Base-by-base conservation (phyloP, 2,113 vertebrate species). In the Uria lomvia region DNA sequence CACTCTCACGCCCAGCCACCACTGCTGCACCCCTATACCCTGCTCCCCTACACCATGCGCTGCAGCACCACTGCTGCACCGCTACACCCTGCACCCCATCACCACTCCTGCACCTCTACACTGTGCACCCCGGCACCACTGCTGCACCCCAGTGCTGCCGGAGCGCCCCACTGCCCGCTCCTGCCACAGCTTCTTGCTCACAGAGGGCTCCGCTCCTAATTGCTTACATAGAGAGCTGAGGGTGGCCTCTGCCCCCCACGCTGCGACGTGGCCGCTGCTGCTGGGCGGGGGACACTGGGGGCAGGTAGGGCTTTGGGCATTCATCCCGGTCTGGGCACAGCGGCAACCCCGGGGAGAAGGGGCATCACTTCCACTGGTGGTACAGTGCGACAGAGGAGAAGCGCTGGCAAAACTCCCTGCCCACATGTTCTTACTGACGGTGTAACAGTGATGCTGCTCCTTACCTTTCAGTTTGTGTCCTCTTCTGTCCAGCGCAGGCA, bases 371-470 rank as follows among this genome's bases (percentile, higher is more conserved):
- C 22, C 34, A 1, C 23, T 9, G 24, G 30, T 20, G n/a, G 26
- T 29, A 3, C 22, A 9, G 26, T 3, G 11, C 1, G 5, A 7
- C 11, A 30, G 26, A 30, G 56, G 38, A 43, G 56, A 12, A 56
- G 43, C 1, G 1, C 23, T 26, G 43, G 13, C 12, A 45, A 10
- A 21, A 11, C 50, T 56, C 73, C 24, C 0, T 11, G 34, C 34
- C 30, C 36, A 1, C 0, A 1, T 19, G 2, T 24, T 74, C 56
- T 16, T 11, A 0, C 24, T 9, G 14, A 1, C 15, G 3, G 38
- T 1, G 9, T 24, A 30, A 9, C 67, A 24, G 17, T 2, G 56
- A 4, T 8, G 60, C 26, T 68, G 78, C 45, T 58, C 42, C 74
- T 63, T 8, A 19, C 42, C 56, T 21, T 5, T 11, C 5, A 24